Base-by-base conservation (phyloP, 2,797 vertebrate species). In the Protonibea diacanthus region DNA sequence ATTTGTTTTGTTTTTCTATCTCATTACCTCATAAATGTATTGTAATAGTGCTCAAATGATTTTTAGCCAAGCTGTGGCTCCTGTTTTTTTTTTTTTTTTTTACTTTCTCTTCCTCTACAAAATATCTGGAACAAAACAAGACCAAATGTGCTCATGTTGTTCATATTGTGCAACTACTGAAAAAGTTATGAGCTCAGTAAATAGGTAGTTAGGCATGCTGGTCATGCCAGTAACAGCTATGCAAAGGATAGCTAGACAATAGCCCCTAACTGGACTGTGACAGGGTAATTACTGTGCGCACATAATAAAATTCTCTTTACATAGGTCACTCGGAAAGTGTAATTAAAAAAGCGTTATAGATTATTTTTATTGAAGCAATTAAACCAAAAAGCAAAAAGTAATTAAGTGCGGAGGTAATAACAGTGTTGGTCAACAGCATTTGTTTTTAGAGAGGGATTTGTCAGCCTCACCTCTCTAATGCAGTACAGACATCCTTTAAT, bases 291-390 rank as follows among this genome's bases (percentile, higher is more conserved):
- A 99, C 96, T 95, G 96, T 94, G 94, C 93, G 94, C 96, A 96
- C 96, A 96, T 98, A 97, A 97, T 97, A 96, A 98, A 98, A 97
- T 95, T 96, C 96, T 96, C 96, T 97, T 96, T 96, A 96, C 97
- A 97, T 96, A 98, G 97, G 98, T 98, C 98, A 98, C 94, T 96
- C 95, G 94, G 95, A 96, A 97, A 97, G 96, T 97, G 95, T 98
- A 99, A 99, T 99, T 98, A 98, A 98, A 98, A 98, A 97, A 96
- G 96, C 96, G 96, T 98, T 98, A 98, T 97, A 97, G 96, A 96
- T 96, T 95, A 97, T 96, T 97, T 98, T 97, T 97, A 97, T 98
- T 97, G 97, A 97, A 95, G 97, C 96, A 96, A 99, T 99, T 98
- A 98, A 98, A 98, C 96, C 97, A 97, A 97, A 99, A 98, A 97